Base-by-base conservation (phyloP, 2,113 vertebrate genomes). In the Motacilla tschutschensis region DNA sequence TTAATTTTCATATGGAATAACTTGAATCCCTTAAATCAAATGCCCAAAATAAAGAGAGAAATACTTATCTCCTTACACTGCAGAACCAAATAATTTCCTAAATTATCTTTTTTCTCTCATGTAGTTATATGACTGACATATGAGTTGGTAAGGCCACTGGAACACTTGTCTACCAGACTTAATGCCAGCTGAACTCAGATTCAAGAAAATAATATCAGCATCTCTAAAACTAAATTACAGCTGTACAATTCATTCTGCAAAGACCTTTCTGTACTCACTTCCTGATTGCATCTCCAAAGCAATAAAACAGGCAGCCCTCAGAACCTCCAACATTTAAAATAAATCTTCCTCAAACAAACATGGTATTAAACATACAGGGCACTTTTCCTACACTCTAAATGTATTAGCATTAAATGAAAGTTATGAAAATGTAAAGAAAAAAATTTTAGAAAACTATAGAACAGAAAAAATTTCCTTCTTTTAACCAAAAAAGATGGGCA, bases 351-450 rank as follows among this genome's bases (percentile, higher is more conserved):
- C 57, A 83, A 53, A 64, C 8, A 7, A 57, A 44, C 19, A 44
- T 1, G 0, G 10, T 58, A 38, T 14, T 60, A 81, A 84, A 77
- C 0, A 0, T 8, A 67, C 4, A 74, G 26, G 48, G 2, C 18
- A 63, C 11, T 73, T 58, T 43, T 66, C 44, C 20, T 51, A 64
- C 20, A 24, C 5, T 33, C 17, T 31, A 35, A 38, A 48, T 29
- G 4, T 18, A 66, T 41, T 31, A 76, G 6, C 20, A 70, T 76
- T 59, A 47, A 79, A 31, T 1, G 1, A 21, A 64, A 83, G 22
- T 17, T 28, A 55, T 3, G 3, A 50, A 29, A 71, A 67, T 4
- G 2, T 54, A 83, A 79, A 46, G 14, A 12, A 53, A 54, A 74
- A 50, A 71, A 48, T 14, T 6, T 16, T 35, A 31, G 40, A n/a